phyloP scores from a whole-genome alignment of 2,888 invertebrate genomes.

The Laothoe populi region DNA sequence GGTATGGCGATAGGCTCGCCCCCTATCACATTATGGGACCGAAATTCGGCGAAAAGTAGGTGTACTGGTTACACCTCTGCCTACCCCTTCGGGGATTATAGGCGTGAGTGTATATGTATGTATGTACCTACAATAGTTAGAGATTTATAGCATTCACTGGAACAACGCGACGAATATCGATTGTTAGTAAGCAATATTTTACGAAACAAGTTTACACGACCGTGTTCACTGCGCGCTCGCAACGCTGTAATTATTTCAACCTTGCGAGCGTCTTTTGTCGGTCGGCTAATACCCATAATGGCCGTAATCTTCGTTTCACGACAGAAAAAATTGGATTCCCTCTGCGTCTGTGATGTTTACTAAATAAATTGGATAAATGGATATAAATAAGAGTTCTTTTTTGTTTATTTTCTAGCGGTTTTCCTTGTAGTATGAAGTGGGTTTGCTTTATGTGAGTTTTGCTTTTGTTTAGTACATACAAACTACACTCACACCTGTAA shows the following conservation, averaged over 20 bases:
- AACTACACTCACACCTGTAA: too few species aligned
- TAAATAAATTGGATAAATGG: constrained; percentile 32
- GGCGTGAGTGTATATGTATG: too few species aligned
- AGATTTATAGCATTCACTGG: constrained; percentile 22
- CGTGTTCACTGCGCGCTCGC: constrained; percentile 36
- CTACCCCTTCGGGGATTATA: too few species aligned
- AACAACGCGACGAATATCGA: constrained; percentile 25
- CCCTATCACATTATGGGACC: too few species aligned
- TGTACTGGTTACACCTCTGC: too few species aligned
- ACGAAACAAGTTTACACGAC: constrained; percentile 37
- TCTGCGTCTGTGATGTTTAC: constrained; percentile 25
- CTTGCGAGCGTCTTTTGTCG: constrained; percentile 45
- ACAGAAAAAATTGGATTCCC: constrained; percentile 27
- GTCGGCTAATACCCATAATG: constrained; percentile 39
- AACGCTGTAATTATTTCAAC: constrained; percentile 45
- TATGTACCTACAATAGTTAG: too few species aligned
- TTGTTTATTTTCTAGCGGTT: constrained; percentile 7
- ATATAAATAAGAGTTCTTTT: constrained; percentile 7
- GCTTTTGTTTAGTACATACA: too few species aligned
- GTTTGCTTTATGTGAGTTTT: neutral
- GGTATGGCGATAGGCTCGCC: too few species aligned
- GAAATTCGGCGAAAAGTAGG: too few species aligned
- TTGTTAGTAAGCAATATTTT: constrained; percentile 43
- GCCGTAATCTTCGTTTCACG: constrained; percentile 30
- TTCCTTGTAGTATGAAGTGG: constrained; percentile 14